Evolutionary conservation across 2,113 vertebrate species (phyloP).

Genomic region (Scatophagus argus): DNA sequence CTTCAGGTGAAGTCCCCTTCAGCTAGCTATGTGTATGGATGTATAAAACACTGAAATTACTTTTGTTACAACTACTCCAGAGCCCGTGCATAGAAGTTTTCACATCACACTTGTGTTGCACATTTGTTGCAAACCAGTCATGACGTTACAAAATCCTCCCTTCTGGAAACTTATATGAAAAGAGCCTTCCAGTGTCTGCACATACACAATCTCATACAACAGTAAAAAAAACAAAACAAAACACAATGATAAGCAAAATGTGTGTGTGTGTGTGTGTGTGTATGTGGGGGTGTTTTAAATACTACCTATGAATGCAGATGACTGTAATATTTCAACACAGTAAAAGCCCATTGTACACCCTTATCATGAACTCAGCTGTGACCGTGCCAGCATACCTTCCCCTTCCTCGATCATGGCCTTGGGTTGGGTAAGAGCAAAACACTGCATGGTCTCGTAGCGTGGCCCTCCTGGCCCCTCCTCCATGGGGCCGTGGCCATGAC

Average conservation of each 20-base stretch:
- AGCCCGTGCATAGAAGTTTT: no score
- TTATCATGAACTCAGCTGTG: not conserved
- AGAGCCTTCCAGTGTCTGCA: not conserved
- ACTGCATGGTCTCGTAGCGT: conserved; percentile 98
- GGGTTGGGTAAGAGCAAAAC: conserved; percentile 97
- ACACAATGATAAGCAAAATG: conserved; percentile 6
- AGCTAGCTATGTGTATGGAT: no score
- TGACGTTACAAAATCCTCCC: not conserved
- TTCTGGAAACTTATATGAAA: not conserved
- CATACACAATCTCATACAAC: not conserved
- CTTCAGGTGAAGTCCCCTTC: no score
- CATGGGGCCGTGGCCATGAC: conserved; percentile 82
- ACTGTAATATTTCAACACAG: not conserved
- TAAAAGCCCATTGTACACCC: no score
- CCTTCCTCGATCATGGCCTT: conserved; percentile 98
- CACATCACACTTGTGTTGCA: not conserved
- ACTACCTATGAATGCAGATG: not conserved
- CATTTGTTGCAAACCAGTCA: not conserved
- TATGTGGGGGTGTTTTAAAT: not conserved
- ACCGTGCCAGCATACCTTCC: conserved; percentile 85
- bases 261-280: not conserved
- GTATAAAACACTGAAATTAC: no score
- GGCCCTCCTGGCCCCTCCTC: conserved; percentile 88
- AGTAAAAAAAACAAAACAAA: no score
- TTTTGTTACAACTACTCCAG: not conserved